Conservation (phyloP, 2,888 invertebrate species). For the Neria commutata region DNA sequence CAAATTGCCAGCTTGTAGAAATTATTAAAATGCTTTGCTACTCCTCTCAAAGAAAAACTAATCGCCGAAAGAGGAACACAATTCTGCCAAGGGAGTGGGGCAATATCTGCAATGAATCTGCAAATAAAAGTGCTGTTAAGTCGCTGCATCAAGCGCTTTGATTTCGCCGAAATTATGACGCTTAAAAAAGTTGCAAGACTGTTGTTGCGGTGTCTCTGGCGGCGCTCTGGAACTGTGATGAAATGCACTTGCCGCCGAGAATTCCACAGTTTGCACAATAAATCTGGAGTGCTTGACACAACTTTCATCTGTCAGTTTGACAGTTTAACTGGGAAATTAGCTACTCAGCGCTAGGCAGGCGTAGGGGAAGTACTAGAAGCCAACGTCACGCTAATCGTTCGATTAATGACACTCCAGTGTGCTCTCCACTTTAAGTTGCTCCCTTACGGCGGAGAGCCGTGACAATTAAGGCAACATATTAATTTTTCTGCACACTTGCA, state of each 20-base stretch:
- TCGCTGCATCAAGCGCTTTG: constrained; percentile 22
- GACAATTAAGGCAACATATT: no score
- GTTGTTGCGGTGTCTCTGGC: constrained; percentile 26
- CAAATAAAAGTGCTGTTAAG: constrained; percentile 18
- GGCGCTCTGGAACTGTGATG: constrained; percentile 1
- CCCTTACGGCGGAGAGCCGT: neutral
- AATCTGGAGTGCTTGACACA: constrained; percentile 46
- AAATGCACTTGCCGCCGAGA: constrained; percentile 3
- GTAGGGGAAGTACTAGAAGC: no score
- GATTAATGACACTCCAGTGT: constrained; percentile 23
- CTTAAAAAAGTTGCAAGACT: constrained; percentile 45
- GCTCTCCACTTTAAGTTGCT: no score
- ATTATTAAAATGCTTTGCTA: constrained; percentile 14
- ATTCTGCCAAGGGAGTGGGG: neutral
- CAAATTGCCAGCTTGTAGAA: constrained; percentile 50
- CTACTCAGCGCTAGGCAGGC: no score
- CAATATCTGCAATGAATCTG: neutral
- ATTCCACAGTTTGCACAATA: no score
- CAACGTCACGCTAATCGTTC: constrained; percentile 32
- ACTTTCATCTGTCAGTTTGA: constrained; percentile 58
- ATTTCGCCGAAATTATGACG: constrained; percentile 38
- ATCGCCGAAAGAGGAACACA: neutral
- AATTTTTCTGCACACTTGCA: neutral
- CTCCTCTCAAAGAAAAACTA: no score
- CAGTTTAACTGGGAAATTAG: constrained; percentile 57